Evolutionary conservation across 1,140 invertebrate genomes (phyloP).

Genomic region (Trachymyrmex cornetzi): DNA sequence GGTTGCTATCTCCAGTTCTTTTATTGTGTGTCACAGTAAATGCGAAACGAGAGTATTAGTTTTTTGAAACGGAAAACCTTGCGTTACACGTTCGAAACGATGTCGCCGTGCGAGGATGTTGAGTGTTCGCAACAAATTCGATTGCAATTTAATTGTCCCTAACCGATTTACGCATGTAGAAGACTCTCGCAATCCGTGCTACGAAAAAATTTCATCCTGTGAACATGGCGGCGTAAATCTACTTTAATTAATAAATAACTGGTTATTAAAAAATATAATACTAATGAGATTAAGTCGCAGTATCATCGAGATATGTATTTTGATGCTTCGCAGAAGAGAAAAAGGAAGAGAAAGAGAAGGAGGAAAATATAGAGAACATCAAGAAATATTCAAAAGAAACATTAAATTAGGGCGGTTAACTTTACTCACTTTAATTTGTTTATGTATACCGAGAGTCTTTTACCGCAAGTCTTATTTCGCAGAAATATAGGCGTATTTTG

Average conservation of each 20-base stretch:
- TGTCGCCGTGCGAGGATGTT: conserved; percentile 2
- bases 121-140: neutral
- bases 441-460: conserved; percentile 3
- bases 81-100: neutral
- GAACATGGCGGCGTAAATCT: neutral
- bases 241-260: neutral
- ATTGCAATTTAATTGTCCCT: neutral
- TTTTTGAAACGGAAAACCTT: neutral
- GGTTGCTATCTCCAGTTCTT: neutral
- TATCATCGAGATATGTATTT: neutral
- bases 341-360: neutral
- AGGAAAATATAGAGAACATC: neutral
- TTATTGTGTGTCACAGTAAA: conserved; percentile 1
- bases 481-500: conserved; percentile 37
- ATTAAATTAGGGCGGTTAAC: conserved; percentile 45
- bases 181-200: neutral
- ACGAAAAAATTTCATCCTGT: neutral
- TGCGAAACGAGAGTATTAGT: neutral
- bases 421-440: conserved; percentile 41
- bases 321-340: neutral
- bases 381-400: conserved; percentile 52
- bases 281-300: conserved; percentile 34
- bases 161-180: neutral
- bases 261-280: conserved; percentile 20
- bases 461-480: conserved; percentile 23